Conservation (phyloP, 2,113 vertebrate species). For the Arenaria interpres region DNA sequence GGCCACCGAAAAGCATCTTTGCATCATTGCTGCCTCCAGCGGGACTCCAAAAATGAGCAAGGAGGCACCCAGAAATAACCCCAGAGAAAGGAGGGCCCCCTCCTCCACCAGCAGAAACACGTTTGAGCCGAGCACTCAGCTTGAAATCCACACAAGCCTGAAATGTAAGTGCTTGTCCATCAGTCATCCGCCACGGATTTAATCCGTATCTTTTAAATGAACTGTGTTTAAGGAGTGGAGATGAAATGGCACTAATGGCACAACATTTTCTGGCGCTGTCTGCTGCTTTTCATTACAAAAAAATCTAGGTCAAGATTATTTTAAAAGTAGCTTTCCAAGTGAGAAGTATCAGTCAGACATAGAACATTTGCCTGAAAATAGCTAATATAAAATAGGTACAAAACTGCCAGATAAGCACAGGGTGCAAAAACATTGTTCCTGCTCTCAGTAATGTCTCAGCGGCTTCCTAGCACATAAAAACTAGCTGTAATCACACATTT, state of each 20-base stretch:
- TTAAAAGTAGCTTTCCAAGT: slow-evolving; percentile 30
- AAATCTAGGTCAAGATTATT: slow-evolving; percentile 31
- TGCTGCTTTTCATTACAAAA: background rate
- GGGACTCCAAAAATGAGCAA: no score
- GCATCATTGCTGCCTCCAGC: fast-evolving
- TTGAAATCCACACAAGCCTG: background rate
- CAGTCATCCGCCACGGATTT: fast-evolving
- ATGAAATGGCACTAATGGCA: background rate
- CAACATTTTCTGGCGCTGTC: background rate
- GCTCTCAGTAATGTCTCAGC: slow-evolving; percentile 27
- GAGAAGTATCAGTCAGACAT: background rate
- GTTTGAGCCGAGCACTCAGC: background rate
- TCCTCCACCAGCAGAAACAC: background rate
- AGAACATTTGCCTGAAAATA: slow-evolving; percentile 48
- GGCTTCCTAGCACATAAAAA: slow-evolving; percentile 53
- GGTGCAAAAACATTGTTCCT: slow-evolving; percentile 1
- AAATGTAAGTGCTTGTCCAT: background rate
- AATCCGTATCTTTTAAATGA: background rate
- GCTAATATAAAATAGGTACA: background rate
- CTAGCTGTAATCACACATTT: slow-evolving; percentile 72
- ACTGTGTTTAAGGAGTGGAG: background rate
- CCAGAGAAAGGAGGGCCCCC: background rate
- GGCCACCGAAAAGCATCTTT: background rate
- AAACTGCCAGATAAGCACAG: slow-evolving; percentile 16
- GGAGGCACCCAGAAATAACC: background rate